phyloP scores from a whole-genome alignment of 2,113 vertebrate species.

The Glaucidium brasilianum region DNA sequence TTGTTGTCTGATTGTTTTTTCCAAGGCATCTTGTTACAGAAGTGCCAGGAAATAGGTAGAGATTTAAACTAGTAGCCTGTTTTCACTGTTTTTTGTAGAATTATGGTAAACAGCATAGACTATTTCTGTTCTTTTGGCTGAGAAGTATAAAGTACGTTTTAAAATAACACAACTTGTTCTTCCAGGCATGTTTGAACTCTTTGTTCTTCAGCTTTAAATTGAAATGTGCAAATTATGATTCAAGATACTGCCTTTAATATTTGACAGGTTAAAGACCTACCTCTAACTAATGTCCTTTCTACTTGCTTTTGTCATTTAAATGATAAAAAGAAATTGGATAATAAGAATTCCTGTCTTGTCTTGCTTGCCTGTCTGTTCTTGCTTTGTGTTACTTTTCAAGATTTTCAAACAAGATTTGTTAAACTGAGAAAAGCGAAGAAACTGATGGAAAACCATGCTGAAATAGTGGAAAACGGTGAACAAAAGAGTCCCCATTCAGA shows the following conservation, averaged over 20 bases:
- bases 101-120: neutral
- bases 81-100: neutral
- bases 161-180: neutral
- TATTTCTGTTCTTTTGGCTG: neutral
- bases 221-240: slow-evolving; percentile 7
- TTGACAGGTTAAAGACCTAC: neutral
- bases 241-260: neutral
- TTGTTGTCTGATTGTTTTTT: neutral
- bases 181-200: neutral
- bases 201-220: neutral
- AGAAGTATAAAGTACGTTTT: neutral
- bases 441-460: neutral
- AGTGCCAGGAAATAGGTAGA: neutral
- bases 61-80: neutral
- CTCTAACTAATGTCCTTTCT: neutral
- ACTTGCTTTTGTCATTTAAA: neutral
- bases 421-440: slow-evolving; percentile 72
- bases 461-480: slow-evolving; percentile 36
- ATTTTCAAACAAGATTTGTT: slow-evolving; percentile 72
- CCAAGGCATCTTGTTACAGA: neutral
- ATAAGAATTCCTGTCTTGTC: neutral
- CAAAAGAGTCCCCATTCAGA: slow-evolving; percentile 36
- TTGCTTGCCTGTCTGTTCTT: slow-evolving; percentile 1
- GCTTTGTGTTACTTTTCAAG: slow-evolving; percentile 49
- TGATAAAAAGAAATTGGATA: neutral